Evolutionary conservation across 2,113 vertebrate genomes (phyloP).

Genomic region (Gnathonemus echidnorhynchus): DNA sequence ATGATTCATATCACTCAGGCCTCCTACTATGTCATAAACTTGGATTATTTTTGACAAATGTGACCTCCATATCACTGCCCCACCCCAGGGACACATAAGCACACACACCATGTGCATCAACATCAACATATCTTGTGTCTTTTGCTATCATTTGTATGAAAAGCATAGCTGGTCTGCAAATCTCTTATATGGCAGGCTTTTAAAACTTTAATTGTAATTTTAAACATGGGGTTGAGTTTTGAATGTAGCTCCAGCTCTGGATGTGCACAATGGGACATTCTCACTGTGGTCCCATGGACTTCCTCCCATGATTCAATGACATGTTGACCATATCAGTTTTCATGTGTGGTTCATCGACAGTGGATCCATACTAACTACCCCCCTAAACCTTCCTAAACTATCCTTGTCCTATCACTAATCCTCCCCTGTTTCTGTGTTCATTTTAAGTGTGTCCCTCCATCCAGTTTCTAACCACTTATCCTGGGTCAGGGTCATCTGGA

Average conservation of each 20-base stretch:
- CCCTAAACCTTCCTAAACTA: neutral
- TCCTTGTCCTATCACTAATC: neutral
- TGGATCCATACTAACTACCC: neutral
- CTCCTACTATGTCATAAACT: conserved; percentile 17
- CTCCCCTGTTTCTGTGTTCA: neutral
- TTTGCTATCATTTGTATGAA: neutral
- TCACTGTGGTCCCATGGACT: neutral
- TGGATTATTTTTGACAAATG: neutral
- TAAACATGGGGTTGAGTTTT: neutral
- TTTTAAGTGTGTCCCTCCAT: neutral
- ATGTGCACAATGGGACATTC: neutral
- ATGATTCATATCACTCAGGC: conserved; percentile 23
- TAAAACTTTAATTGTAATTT: neutral
- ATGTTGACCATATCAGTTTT: neutral
- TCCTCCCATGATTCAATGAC: neutral
- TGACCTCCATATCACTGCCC: neutral
- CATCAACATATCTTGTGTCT: neutral
- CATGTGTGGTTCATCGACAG: neutral
- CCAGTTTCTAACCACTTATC: neutral
- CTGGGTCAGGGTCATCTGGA: neutral
- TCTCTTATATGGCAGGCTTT: neutral
- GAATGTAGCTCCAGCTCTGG: neutral
- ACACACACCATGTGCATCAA: neutral
- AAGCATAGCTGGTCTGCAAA: neutral
- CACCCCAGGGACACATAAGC: neutral